Evolutionary conservation across 1,140 invertebrate genomes (phyloP), one percentile per base, ranked within the genome.

Genomic region (Aphelenchoides fujianensis): DNA sequence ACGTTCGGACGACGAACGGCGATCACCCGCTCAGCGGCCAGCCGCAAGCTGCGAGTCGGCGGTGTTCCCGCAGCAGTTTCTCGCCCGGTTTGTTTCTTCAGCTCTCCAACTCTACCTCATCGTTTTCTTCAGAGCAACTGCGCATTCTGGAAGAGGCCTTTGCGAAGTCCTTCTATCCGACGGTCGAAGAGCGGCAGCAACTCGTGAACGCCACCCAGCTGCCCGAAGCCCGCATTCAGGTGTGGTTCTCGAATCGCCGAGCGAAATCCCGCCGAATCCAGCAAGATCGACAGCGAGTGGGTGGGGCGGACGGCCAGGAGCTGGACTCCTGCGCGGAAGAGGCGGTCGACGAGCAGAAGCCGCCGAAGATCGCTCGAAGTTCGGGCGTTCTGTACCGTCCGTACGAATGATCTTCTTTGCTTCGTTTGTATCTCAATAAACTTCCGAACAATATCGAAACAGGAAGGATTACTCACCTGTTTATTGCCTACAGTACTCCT

Each of bases 181-280:
- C 53, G 57, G 80, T 78, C 5, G 79, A 83, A 52, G 85, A 82
- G n/a, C 70, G 85, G 52, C 80, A 83, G 63, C 84, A 85, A 64
- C 68, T 85, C 0, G 84, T 84, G 1, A 81, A 84, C 52, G 70
- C 64, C 28, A 84, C 83, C 2, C 73, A 78, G 28, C 62, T 85
- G 2, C 75, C 84, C 32, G 84, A 84, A 74, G 84, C 83, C 9
- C 66, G 83, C 53, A 82, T 84, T 36, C 85, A 86, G 78, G 84
- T 82, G 0, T 82, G 80, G 80, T 82, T 82, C 48, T 81, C 79
- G n/a, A 82, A 82, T 63, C 74, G 80, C 19, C 36, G 80, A 34
- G 80, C 80, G 7, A 82, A 82, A 72, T 74, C 57, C 32, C 70
- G 80, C 16, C 78, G 79, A 3, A 71, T 53, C 30, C 76, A 75